Conservation (phyloP, 1,140 invertebrate species). For the Drosophila quadrilineata region DNA sequence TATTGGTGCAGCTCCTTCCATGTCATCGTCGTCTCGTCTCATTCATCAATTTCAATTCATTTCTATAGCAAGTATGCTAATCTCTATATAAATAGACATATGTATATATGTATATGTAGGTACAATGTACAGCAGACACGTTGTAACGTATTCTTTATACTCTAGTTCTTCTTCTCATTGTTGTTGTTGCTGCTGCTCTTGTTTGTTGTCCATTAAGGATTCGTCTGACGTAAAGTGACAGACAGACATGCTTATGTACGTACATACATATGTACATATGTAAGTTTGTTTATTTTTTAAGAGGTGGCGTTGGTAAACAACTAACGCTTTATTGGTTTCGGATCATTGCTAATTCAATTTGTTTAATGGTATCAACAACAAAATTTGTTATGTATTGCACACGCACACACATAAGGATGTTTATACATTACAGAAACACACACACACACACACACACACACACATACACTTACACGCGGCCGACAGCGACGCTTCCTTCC, state of each 20-base stretch:
- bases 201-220: too few species aligned
- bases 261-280: too few species aligned
- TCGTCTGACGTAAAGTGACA: too few species aligned
- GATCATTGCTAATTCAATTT: too few species aligned
- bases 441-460: background rate
- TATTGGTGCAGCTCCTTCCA: background rate
- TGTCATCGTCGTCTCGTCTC: background rate
- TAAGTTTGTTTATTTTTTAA: too few species aligned
- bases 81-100: constrained; percentile 48
- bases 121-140: too few species aligned
- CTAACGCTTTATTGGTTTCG: too few species aligned
- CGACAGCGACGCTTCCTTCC: background rate
- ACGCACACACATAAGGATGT: constrained; percentile 3
- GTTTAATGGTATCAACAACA: too few species aligned
- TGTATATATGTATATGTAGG: too few species aligned
- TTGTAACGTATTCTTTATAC: background rate
- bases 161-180: constrained; percentile 2
- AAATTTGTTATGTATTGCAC: constrained; percentile 12
- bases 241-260: too few species aligned
- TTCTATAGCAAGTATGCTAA: constrained; percentile 41
- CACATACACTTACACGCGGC: background rate
- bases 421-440: too few species aligned
- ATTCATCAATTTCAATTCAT: constrained; percentile 22
- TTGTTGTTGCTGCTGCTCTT: constrained; percentile 9
- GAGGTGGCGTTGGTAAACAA: background rate